Evolutionary conservation across 2,113 vertebrate genomes (phyloP), one percentile per base, ranked within the genome.

Genomic region (Rhinopomastus cyanomelas): DNA sequence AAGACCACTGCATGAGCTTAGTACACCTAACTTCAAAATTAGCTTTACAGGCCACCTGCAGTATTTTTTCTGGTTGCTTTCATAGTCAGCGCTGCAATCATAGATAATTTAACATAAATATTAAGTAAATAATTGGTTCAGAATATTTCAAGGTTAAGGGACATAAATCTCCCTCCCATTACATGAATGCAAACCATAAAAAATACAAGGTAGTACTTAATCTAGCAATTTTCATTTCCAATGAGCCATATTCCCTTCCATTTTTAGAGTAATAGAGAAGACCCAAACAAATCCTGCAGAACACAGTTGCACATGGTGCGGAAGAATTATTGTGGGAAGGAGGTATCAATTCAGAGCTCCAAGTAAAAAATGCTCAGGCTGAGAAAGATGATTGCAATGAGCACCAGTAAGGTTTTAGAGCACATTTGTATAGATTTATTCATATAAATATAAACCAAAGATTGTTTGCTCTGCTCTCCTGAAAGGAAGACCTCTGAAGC

Each of bases 111-210:
- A 96, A 95, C 90, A 96, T 87, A 97, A 97, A 97, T 97, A 97
- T 97, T 97, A 97, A 97, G 96, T 97, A 97, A 97, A 98, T 97
- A 97, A 97, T 97, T 97, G 88, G 91, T 96, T 96, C 86, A 78
- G 96, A 97, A 96, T 96, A 97, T 94, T 96, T 96, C 95, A 96
- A 96, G 94, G 93, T 96, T 96, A 94, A 42, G 92, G 66, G 71
- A 96, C 87, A 93, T 96, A 97, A 97, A 97, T 97, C 87, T 95
- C 90, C 89, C 89, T 97, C 88, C 93, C 75, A 82, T 95, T 93
- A 91, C 78, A 88, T 62, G 79, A 90, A 93, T 85, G 67, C 73
- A 94, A 94, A 91, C 81, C 64, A 62, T 96, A 95, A 96, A 93
- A n/a, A 96, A 88, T 74, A 89, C 37, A 91, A 86, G 81, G 62